Percentiles rank a stretch among this genome's conserved stretches.
phyloP scores from a whole-genome alignment of 2,888 invertebrate genomes.

The Leistus spinibarbis region DNA sequence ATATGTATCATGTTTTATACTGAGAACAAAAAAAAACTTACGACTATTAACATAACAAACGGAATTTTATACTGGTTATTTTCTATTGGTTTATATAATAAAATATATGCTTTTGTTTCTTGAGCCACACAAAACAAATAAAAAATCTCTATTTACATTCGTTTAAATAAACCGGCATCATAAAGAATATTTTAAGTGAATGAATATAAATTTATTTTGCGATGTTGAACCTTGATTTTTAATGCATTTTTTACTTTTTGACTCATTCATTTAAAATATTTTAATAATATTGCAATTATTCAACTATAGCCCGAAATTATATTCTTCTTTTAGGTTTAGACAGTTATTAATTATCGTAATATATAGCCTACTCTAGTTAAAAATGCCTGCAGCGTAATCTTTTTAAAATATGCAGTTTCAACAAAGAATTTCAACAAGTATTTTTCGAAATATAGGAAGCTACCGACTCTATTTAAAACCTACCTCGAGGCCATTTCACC shows the following conservation, averaged over 20 bases:
- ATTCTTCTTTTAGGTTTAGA: neutral
- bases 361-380: neutral
- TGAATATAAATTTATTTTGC: too few species aligned
- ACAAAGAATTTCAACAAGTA: neutral
- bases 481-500: neutral
- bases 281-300: neutral
- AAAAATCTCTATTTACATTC: too few species aligned
- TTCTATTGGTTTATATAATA: neutral
- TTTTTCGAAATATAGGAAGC: neutral
- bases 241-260: too few species aligned
- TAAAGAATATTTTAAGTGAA: too few species aligned
- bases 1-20: conserved; percentile 3
- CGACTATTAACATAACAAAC: conserved; percentile 26
- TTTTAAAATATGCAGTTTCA: neutral
- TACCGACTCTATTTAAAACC: neutral
- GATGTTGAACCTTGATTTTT: too few species aligned
- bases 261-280: neutral
- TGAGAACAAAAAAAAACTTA: neutral
- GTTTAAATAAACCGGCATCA: too few species aligned
- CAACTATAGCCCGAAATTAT: neutral
- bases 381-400: neutral
- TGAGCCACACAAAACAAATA: too few species aligned
- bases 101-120: neutral
- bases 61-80: conserved; percentile 1
- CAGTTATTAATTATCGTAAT: neutral